phyloP scores from a whole-genome alignment of 2,888 invertebrate genomes.

The Scaptomyza flava region DNA sequence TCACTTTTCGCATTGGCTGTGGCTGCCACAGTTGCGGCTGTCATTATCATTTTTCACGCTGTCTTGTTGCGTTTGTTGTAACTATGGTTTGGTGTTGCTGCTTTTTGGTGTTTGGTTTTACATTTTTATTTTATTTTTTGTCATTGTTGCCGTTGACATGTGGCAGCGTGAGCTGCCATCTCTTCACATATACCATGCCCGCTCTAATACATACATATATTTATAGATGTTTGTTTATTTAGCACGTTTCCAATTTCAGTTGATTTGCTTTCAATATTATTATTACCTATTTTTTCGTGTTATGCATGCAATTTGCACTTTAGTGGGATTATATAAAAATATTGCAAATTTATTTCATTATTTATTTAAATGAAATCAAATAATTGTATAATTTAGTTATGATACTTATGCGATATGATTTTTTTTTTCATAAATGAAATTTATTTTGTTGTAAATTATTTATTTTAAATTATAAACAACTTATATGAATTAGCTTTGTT shows the following conservation, averaged over 20 bases:
- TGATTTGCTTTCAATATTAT: not conserved
- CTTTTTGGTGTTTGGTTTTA: slow-evolving; percentile 12
- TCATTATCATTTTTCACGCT: slow-evolving; percentile 73
- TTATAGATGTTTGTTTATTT: slow-evolving; percentile 13
- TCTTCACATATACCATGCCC: not conserved
- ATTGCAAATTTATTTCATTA: too few relatives aligned
- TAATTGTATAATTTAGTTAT: too few relatives aligned
- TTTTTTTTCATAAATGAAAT: too few relatives aligned
- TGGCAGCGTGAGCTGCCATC: slow-evolving; percentile 26
- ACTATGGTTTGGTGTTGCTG: slow-evolving; percentile 20
- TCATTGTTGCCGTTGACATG: slow-evolving; percentile 41
- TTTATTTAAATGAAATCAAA: too few relatives aligned
- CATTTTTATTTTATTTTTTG: slow-evolving; percentile 19
- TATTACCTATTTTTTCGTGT: not conserved
- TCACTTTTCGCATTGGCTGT: slow-evolving; percentile 68
- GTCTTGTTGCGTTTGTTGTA: slow-evolving; percentile 41
- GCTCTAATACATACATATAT: not conserved
- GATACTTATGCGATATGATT: too few relatives aligned
- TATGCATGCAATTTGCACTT: slow-evolving; percentile 5
- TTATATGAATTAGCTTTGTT: not conserved
- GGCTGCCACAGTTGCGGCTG: slow-evolving; percentile 53
- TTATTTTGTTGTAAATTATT: not conserved
- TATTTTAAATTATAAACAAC: not conserved
- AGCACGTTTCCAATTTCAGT: slow-evolving; percentile 4
- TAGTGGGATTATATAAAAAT: slow-evolving; percentile 6